These are phyloP conservation scores for Lasioglossum malachurum DNA, from an alignment of 2,888 invertebrate genomes.

Conservation along the genomic window DNA sequence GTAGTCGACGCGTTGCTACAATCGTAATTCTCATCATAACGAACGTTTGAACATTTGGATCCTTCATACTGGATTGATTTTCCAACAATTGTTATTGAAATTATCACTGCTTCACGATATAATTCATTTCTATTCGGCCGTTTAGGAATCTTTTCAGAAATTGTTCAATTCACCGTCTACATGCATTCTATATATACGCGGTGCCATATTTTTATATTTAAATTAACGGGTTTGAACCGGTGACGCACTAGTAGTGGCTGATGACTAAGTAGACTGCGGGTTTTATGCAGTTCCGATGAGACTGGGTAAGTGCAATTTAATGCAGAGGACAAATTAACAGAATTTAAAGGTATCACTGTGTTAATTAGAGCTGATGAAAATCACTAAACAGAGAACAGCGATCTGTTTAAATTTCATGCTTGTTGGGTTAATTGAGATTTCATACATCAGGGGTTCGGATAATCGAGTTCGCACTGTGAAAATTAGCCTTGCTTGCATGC, in stretches of 20 bases:
- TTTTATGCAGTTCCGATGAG: background rate
- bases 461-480: no score
- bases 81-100: background rate
- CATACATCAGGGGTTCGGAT: no score
- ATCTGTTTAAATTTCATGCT: no score
- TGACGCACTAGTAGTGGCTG: background rate
- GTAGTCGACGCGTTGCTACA: slow-evolving; percentile 5
- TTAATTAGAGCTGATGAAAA: no score
- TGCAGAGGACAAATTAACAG: no score
- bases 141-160: background rate
- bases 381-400: no score
- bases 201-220: background rate
- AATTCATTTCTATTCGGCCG: background rate
- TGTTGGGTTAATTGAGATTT: no score
- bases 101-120: background rate
- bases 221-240: background rate
- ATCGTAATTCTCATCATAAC: background rate
- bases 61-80: background rate
- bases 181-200: no score
- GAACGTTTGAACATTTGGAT: background rate
- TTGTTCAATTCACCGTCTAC: background rate
- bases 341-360: no score
- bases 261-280: no score
- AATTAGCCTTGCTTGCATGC: no score
- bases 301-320: no score